Evolutionary conservation across 2,797 vertebrate genomes (phyloP).

Genomic region (Neosalanx taihuensis): DNA sequence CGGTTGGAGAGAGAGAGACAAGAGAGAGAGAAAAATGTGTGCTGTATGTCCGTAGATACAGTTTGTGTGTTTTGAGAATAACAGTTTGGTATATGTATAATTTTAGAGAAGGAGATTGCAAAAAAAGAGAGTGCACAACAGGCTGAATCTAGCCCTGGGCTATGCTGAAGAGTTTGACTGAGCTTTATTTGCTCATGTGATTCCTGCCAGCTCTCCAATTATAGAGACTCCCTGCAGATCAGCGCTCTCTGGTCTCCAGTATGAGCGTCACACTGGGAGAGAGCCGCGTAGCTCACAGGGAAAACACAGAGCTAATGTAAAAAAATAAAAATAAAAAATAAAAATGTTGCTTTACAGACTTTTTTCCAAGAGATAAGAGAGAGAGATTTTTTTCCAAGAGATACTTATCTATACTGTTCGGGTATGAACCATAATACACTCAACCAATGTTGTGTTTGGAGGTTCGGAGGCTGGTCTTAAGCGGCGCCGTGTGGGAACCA

Average conservation of each 20-base stretch:
- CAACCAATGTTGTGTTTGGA: background rate
- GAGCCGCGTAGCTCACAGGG: background rate
- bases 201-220: constrained; percentile 19
- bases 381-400: too few species aligned
- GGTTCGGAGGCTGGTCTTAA: background rate
- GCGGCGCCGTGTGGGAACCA: background rate
- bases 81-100: background rate
- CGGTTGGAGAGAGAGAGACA: background rate
- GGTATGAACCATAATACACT: background rate
- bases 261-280: background rate
- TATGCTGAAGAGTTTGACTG: constrained; percentile 2
- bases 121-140: background rate
- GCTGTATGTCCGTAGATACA: background rate
- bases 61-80: too few species aligned
- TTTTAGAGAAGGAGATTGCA: background rate
- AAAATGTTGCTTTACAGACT: background rate
- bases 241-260: background rate
- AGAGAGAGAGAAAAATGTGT: background rate
- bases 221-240: constrained; percentile 3
- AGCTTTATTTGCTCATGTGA: constrained; percentile 18
- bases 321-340: too few species aligned
- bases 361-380: too few species aligned
- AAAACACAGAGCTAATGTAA: background rate
- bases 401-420: background rate
- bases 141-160: background rate